phyloP scores from a whole-genome alignment of 1,140 invertebrate species.

The Pteromalus puparum region DNA sequence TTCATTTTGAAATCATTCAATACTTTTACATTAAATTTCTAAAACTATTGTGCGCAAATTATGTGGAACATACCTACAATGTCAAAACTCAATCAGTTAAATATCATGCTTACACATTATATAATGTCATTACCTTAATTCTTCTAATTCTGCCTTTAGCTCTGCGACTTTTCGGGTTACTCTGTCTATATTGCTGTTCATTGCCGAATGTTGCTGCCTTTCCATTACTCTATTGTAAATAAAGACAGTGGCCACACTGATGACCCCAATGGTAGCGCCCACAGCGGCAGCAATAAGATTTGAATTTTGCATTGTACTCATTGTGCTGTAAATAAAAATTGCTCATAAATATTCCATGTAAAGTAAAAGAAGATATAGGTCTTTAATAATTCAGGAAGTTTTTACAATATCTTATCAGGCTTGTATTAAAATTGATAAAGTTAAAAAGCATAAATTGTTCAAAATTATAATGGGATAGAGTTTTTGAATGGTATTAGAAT shows the following conservation, averaged over 20 bases:
- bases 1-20: too few relatives aligned
- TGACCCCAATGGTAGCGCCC: slow-evolving; percentile 78
- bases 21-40: too few relatives aligned
- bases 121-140: slow-evolving; percentile 58
- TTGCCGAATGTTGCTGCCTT: slow-evolving; percentile 75
- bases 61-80: background rate
- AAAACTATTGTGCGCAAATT: too few relatives aligned
- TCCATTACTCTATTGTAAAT: slow-evolving; percentile 80
- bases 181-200: slow-evolving; percentile 68
- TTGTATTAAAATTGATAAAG: background rate
- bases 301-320: slow-evolving; percentile 62
- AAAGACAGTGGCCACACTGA: slow-evolving; percentile 79
- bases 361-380: background rate
- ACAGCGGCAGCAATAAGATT: slow-evolving; percentile 67
- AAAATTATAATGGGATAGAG: background rate
- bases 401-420: background rate
- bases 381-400: background rate
- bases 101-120: background rate
- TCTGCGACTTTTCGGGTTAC: slow-evolving; percentile 65
- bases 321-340: slow-evolving; percentile 57
- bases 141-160: slow-evolving; percentile 67
- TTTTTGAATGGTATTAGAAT: background rate
- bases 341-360: background rate
- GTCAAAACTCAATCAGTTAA: background rate
- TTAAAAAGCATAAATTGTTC: background rate